phyloP scores from a whole-genome alignment of 2,113 vertebrate genomes.

The Epinephelus fuscoguttatus region DNA sequence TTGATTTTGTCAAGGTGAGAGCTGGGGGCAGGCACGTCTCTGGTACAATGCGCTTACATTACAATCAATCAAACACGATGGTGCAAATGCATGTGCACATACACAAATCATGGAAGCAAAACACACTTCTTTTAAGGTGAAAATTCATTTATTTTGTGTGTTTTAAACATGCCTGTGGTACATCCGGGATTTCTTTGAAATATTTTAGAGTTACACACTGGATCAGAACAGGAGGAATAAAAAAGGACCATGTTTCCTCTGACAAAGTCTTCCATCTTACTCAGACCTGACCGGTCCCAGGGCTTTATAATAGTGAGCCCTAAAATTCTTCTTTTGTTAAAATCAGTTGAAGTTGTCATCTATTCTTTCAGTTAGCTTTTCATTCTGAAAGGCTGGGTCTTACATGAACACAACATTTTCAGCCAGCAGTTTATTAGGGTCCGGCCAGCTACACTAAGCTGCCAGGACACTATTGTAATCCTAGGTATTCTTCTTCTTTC shows the following conservation, averaged over 20 bases:
- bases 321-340: neutral
- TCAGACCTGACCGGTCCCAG: neutral
- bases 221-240: conserved; percentile 1
- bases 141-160: neutral
- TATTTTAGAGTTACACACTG: neutral
- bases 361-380: neutral
- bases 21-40: neutral
- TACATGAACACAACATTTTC: neutral
- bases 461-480: too few species aligned
- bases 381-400: neutral
- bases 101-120: neutral
- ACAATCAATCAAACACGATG: conserved; percentile 20
- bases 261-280: conserved; percentile 13
- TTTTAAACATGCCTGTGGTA: neutral
- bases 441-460: too few species aligned
- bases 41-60: conserved; percentile 37
- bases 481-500: too few species aligned
- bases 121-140: neutral
- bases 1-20: conserved; percentile 47
- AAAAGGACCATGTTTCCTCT: neutral
- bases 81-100: neutral
- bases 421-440: neutral
- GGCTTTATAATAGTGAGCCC: neutral
- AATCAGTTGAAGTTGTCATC: neutral
- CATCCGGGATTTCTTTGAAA: neutral